These are phyloP conservation scores for Campoplex capitator DNA, from an alignment of 2,888 invertebrate species.

Conservation along the genomic window DNA sequence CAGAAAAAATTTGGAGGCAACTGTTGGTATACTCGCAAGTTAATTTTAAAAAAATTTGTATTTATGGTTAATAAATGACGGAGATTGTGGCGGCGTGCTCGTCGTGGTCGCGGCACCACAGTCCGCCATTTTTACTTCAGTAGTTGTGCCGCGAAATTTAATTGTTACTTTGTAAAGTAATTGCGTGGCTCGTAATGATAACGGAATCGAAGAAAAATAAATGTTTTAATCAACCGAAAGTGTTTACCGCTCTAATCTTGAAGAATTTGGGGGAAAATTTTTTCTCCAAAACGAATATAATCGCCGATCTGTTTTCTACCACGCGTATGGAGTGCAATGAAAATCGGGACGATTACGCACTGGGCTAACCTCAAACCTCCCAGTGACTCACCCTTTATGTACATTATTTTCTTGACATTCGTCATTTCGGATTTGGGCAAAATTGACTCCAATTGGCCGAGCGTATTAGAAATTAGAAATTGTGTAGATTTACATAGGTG, in stretches of 20 bases:
- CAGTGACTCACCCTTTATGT: background rate
- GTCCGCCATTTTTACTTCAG: background rate
- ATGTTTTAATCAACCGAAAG: background rate
- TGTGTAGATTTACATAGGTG: background rate
- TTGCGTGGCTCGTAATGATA: background rate
- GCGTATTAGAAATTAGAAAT: background rate
- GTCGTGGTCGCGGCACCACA: background rate
- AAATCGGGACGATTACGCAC: background rate
- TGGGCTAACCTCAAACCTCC: background rate
- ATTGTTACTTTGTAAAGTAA: background rate
- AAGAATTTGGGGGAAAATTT: background rate
- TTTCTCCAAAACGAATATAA: background rate
- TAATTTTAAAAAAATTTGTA: no score
- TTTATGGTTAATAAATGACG: no score
- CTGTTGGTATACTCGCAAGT: no score
- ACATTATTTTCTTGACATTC: background rate
- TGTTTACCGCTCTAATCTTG: no score
- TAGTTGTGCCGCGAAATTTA: background rate
- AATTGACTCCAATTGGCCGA: background rate
- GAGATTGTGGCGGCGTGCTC: background rate
- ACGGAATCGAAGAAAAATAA: background rate
- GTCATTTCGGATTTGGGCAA: background rate
- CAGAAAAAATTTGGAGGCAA: no score
- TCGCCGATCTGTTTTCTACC: background rate
- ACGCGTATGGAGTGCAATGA: background rate